Evolutionary conservation across 1,140 invertebrate genomes (phyloP), one percentile per base, ranked within the genome.

Genomic region (Amyelois transitella): DNA sequence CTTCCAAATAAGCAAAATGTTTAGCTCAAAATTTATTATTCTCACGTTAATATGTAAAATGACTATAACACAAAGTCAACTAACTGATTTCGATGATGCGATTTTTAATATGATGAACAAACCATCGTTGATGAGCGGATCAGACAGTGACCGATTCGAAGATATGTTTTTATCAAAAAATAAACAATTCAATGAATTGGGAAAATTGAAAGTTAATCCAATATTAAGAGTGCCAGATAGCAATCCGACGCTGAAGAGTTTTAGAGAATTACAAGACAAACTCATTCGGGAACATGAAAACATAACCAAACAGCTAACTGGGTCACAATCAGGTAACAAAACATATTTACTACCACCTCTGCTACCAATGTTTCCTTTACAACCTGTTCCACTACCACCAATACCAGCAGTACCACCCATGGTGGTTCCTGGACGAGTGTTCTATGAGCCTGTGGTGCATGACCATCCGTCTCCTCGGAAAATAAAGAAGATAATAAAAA

Each of bases 371-470:
- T 14, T 38, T 12, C 32, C 32, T 38, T 1, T 38, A 14, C 2
- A 49, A 54, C 48, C 24, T 60, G 53, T 56, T 20, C 60, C 54
- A 3, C n/a, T 64, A 8, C 44, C 51, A 10, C 22, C n/a, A n/a
- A n/a, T n/a, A n/a, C n/a, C n/a, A n/a, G n/a, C n/a, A n/a, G n/a
- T n/a, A n/a, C n/a, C 51, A 20, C 76, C 78, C 3, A 32, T 77
- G 7, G 48, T 79, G 8, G 44, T 82, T 6, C 77, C 72, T 51
- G 66, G 62, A 10, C 66, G 58, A 43, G 62, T 75, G 1, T 65
- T 69, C 8, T 86, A 51, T 44, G 77, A 86, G 44, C 75, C 73
- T 5, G 81, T 86, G 10, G 53, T 57, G 8, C 82, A 86, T 48
- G 54, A 82, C 24, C 82, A 86, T 32, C 82, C 82, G 6, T 75